phyloP scores from a whole-genome alignment of 1,140 invertebrate species.

The Bombus superbus region DNA sequence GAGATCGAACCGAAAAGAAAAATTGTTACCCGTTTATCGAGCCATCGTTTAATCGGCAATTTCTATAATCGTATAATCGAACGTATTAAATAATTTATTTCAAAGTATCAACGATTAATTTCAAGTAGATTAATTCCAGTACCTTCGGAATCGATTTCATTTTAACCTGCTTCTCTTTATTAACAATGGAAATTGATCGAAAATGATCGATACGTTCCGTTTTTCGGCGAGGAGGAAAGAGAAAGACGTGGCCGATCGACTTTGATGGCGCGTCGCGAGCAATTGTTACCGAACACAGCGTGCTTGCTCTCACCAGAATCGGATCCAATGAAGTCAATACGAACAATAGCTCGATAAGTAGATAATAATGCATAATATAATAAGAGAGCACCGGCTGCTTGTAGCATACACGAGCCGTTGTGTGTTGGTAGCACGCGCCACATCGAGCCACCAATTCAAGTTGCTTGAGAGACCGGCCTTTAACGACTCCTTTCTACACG shows the following conservation, averaged over 20 bases:
- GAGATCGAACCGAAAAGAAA: not conserved
- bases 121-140: too few relatives aligned
- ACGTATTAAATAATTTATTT: not conserved
- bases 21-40: not conserved
- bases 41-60: not conserved
- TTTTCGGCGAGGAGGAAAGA: not conserved
- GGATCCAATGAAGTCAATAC: conserved; percentile 71
- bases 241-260: not conserved
- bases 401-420: conserved; percentile 58
- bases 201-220: not conserved
- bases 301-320: conserved; percentile 60
- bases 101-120: too few relatives aligned
- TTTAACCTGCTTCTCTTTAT: too few relatives aligned
- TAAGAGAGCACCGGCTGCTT: conserved; percentile 68
- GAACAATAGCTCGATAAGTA: conserved; percentile 76
- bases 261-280: conserved; percentile 42
- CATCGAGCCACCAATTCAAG: conserved; percentile 67
- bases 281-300: conserved; percentile 56
- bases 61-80: not conserved
- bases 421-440: conserved; percentile 75
- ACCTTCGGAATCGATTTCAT: too few relatives aligned
- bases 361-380: conserved; percentile 77
- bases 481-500: conserved; percentile 68
- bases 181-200: too few relatives aligned
- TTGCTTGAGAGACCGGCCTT: conserved; percentile 66